Evolutionary conservation across 2,113 vertebrate genomes (phyloP), one percentile per base, ranked within the genome.

Genomic region (Argyrosomus japonicus): DNA sequence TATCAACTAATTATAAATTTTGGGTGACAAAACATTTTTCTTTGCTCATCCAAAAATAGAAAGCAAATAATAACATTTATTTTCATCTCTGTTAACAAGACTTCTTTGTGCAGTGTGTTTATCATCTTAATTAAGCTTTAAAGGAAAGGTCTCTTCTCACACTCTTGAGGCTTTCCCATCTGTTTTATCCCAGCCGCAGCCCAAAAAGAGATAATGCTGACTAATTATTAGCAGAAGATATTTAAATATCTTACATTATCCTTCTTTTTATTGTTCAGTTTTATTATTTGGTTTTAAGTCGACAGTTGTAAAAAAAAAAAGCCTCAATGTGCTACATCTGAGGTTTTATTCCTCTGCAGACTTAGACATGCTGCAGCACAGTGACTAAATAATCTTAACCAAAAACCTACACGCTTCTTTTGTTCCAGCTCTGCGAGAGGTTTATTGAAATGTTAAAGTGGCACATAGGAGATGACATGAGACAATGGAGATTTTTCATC

Each of bases 81-180:
- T 71, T 64, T 56, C n/a, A 60, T 69, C 64, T 45, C 5, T 80
- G 76, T 75, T 75, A 57, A 80, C 77, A 45, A 32, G 51, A 51
- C 54, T 45, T 71, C 25, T 77, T 77, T 83, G 62, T 72, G 40
- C 40, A 65, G 53, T 14, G 40, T 73, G 45, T 84, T 74, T 47
- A 78, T 75, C 56, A 53, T 70, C 51, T 43, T 79, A 65, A 65
- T 87, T 61, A 69, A 61, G 78, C 74, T 71, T 78, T 61, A 70
- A 81, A 63, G 63, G 40, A 69, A 77, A 78, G 68, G 78, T 69
- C 73, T 70, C 79, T 70, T 67, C 60, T 80, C 47, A 68, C 64
- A 67, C 75, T 76, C 50, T 56, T n/a, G 40, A 74, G 53, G 57
- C 45, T 79, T 81, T 78, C 29, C 68, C 78, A 87, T 87, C 82